These are phyloP conservation scores for Cnemophilus loriae DNA, from an alignment of 2,113 vertebrate species.

Conservation along the genomic window DNA sequence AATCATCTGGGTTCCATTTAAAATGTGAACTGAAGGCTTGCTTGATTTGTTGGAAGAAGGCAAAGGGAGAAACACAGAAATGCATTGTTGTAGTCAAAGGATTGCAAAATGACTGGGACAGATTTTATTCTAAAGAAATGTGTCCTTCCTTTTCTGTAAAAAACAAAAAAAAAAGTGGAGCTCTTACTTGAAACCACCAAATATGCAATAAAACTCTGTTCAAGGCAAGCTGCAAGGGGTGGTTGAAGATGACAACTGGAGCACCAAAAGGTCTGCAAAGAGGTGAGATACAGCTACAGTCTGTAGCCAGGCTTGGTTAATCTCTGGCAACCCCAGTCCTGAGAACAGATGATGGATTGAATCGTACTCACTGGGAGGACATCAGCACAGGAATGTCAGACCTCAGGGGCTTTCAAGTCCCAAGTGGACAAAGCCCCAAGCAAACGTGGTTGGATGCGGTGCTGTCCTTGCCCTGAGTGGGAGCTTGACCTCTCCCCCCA, in stretches of 20 bases:
- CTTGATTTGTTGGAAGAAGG: neutral
- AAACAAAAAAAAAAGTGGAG: accelerated
- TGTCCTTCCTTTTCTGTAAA: neutral
- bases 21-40: neutral
- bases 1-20: neutral
- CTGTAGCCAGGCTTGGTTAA: neutral
- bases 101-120: neutral
- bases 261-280: neutral
- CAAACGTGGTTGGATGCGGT: neutral
- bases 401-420: neutral
- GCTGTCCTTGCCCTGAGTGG: neutral
- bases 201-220: neutral
- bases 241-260: neutral
- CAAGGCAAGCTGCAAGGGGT: neutral
- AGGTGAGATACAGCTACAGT: neutral
- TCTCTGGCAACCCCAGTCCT: neutral
- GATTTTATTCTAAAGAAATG: neutral
- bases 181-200: neutral
- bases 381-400: neutral
- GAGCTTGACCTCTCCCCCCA: neutral
- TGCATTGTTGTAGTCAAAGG: neutral
- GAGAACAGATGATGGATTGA: neutral
- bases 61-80: neutral
- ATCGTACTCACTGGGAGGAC: neutral
- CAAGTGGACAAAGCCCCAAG: accelerated